A percentile compares a stretch with the other conserved stretches of the same genome.
These are phyloP conservation scores for Melanotaenia trifasciata DNA, from an alignment of 2,797 vertebrate species.

Conservation along the genomic window DNA sequence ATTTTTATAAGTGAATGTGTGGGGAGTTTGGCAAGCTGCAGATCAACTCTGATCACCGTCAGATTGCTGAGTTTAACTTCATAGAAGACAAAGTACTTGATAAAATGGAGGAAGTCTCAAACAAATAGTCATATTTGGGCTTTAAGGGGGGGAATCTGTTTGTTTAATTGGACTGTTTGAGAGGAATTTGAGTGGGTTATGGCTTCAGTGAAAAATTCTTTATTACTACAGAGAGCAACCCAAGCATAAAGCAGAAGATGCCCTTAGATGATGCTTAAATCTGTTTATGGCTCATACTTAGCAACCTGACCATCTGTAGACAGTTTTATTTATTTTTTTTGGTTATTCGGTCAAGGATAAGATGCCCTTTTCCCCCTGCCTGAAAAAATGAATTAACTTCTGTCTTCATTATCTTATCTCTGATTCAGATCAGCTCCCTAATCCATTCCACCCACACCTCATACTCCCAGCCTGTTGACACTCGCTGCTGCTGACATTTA, in stretches of 20 bases:
- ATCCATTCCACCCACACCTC: constrained; percentile 75
- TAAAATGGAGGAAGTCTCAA: constrained; percentile 11
- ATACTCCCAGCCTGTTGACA: constrained; percentile 69
- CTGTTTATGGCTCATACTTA: constrained; percentile 27
- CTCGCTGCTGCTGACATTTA: constrained; percentile 82
- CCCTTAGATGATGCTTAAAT: constrained; percentile 19
- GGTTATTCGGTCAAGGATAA: constrained; percentile 65
- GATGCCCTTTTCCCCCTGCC: constrained; percentile 45
- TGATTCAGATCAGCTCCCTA: constrained; percentile 83
- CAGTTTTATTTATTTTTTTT: constrained; percentile 27
- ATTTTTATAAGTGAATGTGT: constrained; percentile 27
- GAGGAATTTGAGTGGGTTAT: neutral
- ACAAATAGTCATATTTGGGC: constrained; percentile 7
- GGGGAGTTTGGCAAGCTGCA: constrained; percentile 15
- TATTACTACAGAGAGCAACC: neutral
- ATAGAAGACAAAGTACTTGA: constrained; percentile 10
- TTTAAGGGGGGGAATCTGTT: constrained; percentile 7
- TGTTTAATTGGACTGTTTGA: constrained; percentile 24
- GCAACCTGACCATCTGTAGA: constrained; percentile 51
- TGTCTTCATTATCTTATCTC: constrained; percentile 87
- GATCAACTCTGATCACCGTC: constrained; percentile 45
- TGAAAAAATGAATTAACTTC: constrained; percentile 82
- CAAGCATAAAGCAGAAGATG: constrained; percentile 1
- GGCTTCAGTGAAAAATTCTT: neutral
- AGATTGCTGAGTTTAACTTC: constrained; percentile 28